These are phyloP conservation scores for Melolontha melolontha DNA, from an alignment of 2,888 invertebrate genomes.

Conservation along the genomic window DNA sequence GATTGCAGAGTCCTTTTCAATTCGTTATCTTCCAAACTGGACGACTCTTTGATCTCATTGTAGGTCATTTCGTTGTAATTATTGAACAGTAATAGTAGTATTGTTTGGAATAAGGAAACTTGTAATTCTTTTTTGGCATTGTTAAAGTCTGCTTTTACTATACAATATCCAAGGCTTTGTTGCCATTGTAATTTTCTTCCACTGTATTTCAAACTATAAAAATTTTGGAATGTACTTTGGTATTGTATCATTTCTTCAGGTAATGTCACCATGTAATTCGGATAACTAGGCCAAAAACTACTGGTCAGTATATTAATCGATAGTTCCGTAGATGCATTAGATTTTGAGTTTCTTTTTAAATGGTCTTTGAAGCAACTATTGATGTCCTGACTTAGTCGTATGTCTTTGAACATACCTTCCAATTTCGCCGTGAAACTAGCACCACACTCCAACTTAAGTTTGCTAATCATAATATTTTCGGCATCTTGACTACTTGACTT, in stretches of 20 bases:
- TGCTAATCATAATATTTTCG: slow-evolving; percentile 97
- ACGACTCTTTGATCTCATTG: slow-evolving; percentile 87
- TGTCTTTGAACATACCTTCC: slow-evolving; percentile 99
- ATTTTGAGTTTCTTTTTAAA: slow-evolving; percentile 46
- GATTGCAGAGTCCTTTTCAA: slow-evolving; percentile 93
- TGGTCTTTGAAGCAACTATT: slow-evolving; percentile 93
- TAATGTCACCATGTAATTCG: slow-evolving; percentile 87
- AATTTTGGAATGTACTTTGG: slow-evolving; percentile 94
- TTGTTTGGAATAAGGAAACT: slow-evolving; percentile 95
- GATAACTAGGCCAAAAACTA: slow-evolving; percentile 98
- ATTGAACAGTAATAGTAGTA: slow-evolving; percentile 93
- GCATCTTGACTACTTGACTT: slow-evolving; percentile 99
- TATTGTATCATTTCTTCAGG: slow-evolving; percentile 89
- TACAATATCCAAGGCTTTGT: slow-evolving; percentile 94
- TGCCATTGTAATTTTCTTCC: slow-evolving; percentile 98
- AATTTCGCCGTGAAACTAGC: slow-evolving; percentile 97
- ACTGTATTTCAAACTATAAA: slow-evolving; percentile 95
- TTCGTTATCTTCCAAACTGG: slow-evolving; percentile 93
- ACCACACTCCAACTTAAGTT: slow-evolving; percentile 98
- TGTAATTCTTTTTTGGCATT: slow-evolving; percentile 92
- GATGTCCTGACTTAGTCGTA: slow-evolving; percentile 96
- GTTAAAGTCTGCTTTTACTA: slow-evolving; percentile 87
- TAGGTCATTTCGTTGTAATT: slow-evolving; percentile 82
- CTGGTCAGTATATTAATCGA: slow-evolving; percentile 95
- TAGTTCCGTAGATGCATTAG: slow-evolving; percentile 76